phyloP scores from a whole-genome alignment of 2,888 invertebrate species.

The Frankliniella fusca region DNA sequence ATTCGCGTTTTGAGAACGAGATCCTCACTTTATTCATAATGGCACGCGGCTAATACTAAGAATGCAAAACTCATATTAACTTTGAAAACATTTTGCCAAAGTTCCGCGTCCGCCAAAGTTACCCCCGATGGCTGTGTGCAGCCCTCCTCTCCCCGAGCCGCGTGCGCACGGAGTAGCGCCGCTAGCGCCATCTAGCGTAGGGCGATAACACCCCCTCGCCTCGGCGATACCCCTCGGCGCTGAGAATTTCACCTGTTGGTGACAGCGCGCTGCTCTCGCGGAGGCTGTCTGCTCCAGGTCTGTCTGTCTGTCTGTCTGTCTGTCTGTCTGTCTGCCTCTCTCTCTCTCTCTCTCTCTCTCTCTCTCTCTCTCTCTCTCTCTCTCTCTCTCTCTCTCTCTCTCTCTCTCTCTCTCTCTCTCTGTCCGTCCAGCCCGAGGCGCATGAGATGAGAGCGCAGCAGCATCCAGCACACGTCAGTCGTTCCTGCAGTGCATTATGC shows the following conservation, averaged over 20 bases:
- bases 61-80: conserved; percentile 17
- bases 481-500: too few relatives aligned
- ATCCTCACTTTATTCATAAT: conserved; percentile 39
- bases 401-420: not conserved
- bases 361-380: not conserved
- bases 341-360: conserved; percentile 28
- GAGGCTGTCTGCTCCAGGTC: not conserved
- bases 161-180: not conserved
- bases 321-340: conserved; percentile 33
- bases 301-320: conserved; percentile 32
- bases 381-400: not conserved
- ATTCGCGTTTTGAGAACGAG: too few relatives aligned
- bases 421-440: too few relatives aligned
- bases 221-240: not conserved
- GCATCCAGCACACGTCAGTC: too few relatives aligned
- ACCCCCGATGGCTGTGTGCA: not conserved
- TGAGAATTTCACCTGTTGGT: not conserved
- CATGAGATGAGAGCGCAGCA: too few relatives aligned
- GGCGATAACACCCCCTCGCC: not conserved
- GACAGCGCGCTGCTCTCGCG: not conserved
- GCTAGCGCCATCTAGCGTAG: not conserved
- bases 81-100: not conserved
- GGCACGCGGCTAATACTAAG: conserved; percentile 33
- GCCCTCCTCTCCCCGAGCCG: not conserved
- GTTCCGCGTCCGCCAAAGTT: not conserved